These are phyloP conservation scores for Malurus alboscapulatus DNA, from an alignment of 2,113 vertebrate genomes.

Conservation along the genomic window DNA sequence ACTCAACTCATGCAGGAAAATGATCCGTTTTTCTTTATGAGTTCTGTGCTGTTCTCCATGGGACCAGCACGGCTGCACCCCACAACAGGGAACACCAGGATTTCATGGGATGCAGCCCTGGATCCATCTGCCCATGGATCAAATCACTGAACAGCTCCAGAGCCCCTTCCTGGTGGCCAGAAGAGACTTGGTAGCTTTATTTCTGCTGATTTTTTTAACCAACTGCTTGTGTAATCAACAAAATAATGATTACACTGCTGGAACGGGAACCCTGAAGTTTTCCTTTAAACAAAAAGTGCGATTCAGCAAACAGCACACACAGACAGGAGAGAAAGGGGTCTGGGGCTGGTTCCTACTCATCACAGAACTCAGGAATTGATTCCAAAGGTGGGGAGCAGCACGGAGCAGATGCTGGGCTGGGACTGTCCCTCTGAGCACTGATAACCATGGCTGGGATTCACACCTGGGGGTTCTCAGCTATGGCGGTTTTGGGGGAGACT, in stretches of 20 bases:
- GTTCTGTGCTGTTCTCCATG: fast-evolving
- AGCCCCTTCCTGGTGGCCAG: background rate
- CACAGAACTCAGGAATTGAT: background rate
- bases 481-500: fast-evolving
- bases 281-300: constrained; percentile 23
- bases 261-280: background rate
- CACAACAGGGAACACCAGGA: fast-evolving
- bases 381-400: background rate
- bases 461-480: background rate
- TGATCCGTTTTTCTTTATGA: background rate
- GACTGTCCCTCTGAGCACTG: fast-evolving
- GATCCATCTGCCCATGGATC: fast-evolving
- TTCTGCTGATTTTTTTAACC: background rate
- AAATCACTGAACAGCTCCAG: fast-evolving
- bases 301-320: fast-evolving
- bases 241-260: background rate
- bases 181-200: background rate
- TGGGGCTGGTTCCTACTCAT: background rate
- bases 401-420: background rate
- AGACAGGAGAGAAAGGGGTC: background rate
- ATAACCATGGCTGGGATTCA: fast-evolving
- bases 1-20: background rate
- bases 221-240: background rate
- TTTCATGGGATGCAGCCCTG: fast-evolving
- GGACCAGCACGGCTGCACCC: fast-evolving